Base-by-base conservation (phyloP, 2,797 vertebrate species). In the Megalops cyprinoides region DNA sequence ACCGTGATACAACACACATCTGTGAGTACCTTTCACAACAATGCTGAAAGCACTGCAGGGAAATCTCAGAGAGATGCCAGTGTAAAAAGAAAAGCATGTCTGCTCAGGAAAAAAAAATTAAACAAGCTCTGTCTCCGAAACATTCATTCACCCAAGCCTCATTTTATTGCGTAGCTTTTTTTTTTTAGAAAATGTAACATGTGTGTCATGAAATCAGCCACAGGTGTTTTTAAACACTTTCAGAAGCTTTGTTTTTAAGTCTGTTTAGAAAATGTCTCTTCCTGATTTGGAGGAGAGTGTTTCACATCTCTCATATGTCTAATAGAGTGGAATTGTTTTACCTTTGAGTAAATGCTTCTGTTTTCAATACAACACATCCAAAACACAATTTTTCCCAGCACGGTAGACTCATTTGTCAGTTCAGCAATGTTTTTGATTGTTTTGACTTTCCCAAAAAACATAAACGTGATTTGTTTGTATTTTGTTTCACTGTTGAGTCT, bases 1-100 rank as follows among this genome's bases (percentile, higher is more conserved):
- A 28, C n/a, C n/a, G 74, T 46, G n/a, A 48, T 74, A 74, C 31
- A 25, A 73, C 49, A 39, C 65, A 73, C 15, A 53, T 73, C 46
- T 53, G 34, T 51, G 18, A 67, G 37, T 67, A 31, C 28, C 34
- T 62, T 67, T 20, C 53, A 20, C 12, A n/a, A 78, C 14, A 6
- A 8, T 28, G 48, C 34, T 23, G 44, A 75, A 46, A 65, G 20
- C 28, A 46, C 28, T 74, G 55, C 10, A 3, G 67, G 28, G 42
- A 74, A 48, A 44, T 56, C 28, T 71, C 20, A 14, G 18, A 42
- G 34, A 23, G n/a, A 10, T 62, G 39, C n/a, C 73, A 20, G 73
- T 2, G 51, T 23, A 62, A 48, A 60, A 14, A 48, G 28, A 20
- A 15, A 7, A 62, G 20, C 3, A 31, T 49, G 39, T 73, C 51